Conservation (phyloP, 2,888 invertebrate genomes). For the Hesperia comma region DNA sequence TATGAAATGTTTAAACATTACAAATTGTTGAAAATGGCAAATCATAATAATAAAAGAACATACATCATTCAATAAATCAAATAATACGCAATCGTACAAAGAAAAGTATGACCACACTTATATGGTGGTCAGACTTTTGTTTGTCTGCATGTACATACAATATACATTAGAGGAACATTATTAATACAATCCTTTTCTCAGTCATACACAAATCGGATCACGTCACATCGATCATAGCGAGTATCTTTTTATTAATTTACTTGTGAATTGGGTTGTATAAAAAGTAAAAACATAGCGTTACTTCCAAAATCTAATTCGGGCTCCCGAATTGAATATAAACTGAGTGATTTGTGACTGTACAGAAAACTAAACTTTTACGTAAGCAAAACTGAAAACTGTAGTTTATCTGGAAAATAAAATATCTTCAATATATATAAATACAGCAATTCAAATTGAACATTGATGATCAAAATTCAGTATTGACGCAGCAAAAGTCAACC, state of each 20-base stretch:
- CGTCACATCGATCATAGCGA: background rate
- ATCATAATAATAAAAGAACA: conserved; percentile 56
- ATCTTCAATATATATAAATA: too few species aligned
- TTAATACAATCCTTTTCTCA: conserved; percentile 13
- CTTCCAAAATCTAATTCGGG: background rate
- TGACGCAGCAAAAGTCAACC: too few species aligned
- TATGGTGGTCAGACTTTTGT: background rate
- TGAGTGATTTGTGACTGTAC: too few species aligned
- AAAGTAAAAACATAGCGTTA: background rate
- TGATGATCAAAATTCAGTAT: too few species aligned
- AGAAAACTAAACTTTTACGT: too few species aligned
- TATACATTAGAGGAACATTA: conserved; percentile 54
- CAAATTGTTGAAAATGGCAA: conserved; percentile 72
- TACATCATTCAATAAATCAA: conserved; percentile 44
- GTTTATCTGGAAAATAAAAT: too few species aligned
- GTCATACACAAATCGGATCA: background rate
- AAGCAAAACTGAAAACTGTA: too few species aligned
- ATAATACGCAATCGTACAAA: conserved; percentile 12
- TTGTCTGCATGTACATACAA: conserved; percentile 1
- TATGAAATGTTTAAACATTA: conserved; percentile 74
- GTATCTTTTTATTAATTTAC: background rate
- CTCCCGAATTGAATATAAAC: too few species aligned
- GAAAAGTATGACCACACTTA: conserved; percentile 1
- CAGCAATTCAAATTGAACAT: too few species aligned
- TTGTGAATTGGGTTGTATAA: background rate